Base-by-base conservation (phyloP, 2,797 vertebrate genomes). In the Pseudochromis fuscus region DNA sequence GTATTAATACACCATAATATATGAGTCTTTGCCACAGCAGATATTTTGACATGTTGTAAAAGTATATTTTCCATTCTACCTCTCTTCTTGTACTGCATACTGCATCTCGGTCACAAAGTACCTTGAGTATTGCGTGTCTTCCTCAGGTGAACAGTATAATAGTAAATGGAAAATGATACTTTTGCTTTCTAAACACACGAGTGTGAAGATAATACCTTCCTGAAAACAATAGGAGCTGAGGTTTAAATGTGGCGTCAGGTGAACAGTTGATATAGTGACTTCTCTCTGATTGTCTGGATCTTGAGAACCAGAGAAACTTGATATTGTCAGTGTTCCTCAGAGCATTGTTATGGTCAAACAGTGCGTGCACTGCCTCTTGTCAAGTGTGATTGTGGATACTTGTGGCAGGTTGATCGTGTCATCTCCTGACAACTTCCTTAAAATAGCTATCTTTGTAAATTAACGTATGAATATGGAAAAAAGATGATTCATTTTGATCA, bases 271-370 rank as follows among this genome's bases (percentile, higher is more conserved):
- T 63, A 66, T 30, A 33, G 30, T 59, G n/a, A 25, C 10, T 31
- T 7, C 25, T n/a, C n/a, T n/a, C n/a, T n/a, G n/a, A n/a, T n/a
- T n/a, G n/a, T n/a, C 30, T 31, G 53, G n/a, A 30, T 3, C 15
- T 57, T 51, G 44, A 69, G 44, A 64, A 69, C 31, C 51, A 19
- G 56, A 19, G 56, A n/a, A 77, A 73, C 46, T n/a, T 18, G 65
- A 67, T 66, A 63, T 35, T 30, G 31, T 66, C 48, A 25, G 33
- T 50, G 62, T 61, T 67, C 48, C 59, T 48, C 10, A 10, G 28
- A 38, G 38, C 12, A 40, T 40, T 40, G 12, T n/a, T n/a, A n/a
- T n/a, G n/a, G n/a, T n/a, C n/a, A n/a, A n/a, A n/a, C n/a, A n/a
- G n/a, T n/a, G n/a, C n/a, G n/a, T n/a, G n/a, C n/a, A n/a, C n/a